These are phyloP conservation scores for Nycteola revayana DNA, from an alignment of 2,888 invertebrate species.

Conservation along the genomic window DNA sequence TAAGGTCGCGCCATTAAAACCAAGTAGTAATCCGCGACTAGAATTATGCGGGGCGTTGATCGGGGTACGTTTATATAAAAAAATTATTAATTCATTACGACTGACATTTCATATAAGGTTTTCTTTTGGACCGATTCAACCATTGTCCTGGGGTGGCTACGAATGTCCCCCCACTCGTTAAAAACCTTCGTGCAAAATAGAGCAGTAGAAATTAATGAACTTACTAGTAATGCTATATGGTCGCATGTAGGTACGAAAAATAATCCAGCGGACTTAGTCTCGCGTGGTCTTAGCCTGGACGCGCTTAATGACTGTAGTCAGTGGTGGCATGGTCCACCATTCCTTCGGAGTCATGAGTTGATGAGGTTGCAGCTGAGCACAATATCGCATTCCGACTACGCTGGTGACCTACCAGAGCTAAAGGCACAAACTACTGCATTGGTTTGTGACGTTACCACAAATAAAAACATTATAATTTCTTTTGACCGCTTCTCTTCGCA, in stretches of 20 bases:
- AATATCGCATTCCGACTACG: no score
- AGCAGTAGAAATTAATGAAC: background rate
- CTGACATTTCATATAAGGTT: background rate
- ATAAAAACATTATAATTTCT: background rate
- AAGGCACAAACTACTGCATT: background rate
- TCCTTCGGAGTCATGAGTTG: background rate
- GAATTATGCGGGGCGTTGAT: background rate
- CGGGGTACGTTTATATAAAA: background rate
- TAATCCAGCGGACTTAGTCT: background rate
- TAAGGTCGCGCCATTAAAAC: background rate
- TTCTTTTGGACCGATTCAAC: background rate
- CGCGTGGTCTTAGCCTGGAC: background rate
- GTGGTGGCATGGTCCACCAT: background rate
- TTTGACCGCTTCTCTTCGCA: background rate
- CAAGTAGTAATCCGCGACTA: background rate
- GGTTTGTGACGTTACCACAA: background rate
- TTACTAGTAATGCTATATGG: background rate
- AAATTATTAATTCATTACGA: background rate
- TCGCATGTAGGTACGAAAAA: background rate
- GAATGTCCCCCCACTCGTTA: background rate
- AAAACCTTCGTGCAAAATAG: background rate
- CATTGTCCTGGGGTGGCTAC: background rate
- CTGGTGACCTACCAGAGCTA: background rate
- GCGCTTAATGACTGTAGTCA: background rate
- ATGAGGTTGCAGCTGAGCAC: no score